Evolutionary conservation across 2,113 vertebrate genomes (phyloP).

Genomic region (Plecotus auritus): DNA sequence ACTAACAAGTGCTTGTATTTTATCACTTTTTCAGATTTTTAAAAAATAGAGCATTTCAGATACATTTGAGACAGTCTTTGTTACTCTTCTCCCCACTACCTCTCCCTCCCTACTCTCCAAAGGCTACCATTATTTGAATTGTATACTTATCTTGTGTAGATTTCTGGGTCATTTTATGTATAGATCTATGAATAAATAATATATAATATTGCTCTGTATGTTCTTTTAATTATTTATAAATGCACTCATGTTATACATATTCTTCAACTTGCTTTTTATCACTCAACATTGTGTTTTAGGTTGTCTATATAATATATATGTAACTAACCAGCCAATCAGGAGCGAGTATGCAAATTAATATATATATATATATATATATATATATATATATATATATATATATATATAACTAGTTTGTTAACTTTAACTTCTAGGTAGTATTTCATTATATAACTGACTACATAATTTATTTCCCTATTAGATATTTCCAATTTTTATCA

Average conservation of each 20-base stretch:
- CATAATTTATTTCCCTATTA: neutral
- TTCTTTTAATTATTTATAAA: slow-evolving; percentile 31
- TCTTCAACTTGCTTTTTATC: slow-evolving; percentile 20
- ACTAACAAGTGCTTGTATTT: neutral
- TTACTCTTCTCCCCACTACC: neutral
- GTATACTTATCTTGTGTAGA: neutral
- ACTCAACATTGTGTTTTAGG: neutral
- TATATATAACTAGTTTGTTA: too few relatives aligned
- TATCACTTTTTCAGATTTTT: neutral
- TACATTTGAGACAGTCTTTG: neutral
- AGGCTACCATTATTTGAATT: slow-evolving; percentile 11
- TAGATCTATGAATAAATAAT: neutral
- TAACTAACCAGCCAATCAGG: neutral
- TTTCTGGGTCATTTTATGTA: neutral
- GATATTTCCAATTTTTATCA: neutral
- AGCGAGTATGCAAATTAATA: too few relatives aligned
- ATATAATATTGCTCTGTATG: neutral
- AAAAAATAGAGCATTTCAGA: neutral
- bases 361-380: too few relatives aligned
- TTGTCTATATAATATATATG: neutral
- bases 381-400: too few relatives aligned
- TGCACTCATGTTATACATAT: neutral
- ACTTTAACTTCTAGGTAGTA: neutral
- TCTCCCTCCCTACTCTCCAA: neutral
- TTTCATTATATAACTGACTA: neutral